Percentiles rank a stretch among this genome's conserved stretches.
These are phyloP conservation scores for Phylloscopus collybita DNA, from an alignment of 2,797 vertebrate species.

Conservation along the genomic window DNA sequence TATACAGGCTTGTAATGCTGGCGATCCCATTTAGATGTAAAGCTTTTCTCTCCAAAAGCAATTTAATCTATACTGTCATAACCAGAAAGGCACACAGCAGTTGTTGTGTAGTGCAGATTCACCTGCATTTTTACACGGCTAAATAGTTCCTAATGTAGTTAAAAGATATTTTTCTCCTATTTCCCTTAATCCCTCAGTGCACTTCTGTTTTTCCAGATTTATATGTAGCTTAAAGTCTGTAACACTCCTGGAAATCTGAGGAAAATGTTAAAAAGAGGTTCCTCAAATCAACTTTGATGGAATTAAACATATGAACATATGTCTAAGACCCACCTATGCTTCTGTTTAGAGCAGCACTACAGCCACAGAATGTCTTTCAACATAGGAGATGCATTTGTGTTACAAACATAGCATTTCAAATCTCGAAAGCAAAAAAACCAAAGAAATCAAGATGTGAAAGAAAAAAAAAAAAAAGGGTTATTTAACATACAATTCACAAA, in stretches of 20 bases:
- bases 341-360: neutral
- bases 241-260: neutral
- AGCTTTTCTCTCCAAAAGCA: neutral
- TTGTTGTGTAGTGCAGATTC: neutral
- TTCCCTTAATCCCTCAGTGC: neutral
- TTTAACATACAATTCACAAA: neutral
- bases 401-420: neutral
- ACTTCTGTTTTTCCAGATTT: neutral
- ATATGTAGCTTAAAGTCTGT: neutral
- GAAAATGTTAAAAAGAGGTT: neutral
- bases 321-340: neutral
- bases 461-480: neutral
- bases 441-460: neutral
- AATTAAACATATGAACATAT: neutral
- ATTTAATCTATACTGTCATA: neutral
- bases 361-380: neutral
- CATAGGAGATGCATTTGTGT: neutral
- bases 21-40: neutral
- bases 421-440: neutral
- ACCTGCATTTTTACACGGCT: neutral
- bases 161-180: neutral
- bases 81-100: neutral
- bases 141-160: neutral
- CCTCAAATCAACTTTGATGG: neutral
- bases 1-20: neutral